Evolutionary conservation across 2,888 invertebrate species (phyloP), one percentile per base, ranked within the genome.

Genomic region (Ectemnius continuus): DNA sequence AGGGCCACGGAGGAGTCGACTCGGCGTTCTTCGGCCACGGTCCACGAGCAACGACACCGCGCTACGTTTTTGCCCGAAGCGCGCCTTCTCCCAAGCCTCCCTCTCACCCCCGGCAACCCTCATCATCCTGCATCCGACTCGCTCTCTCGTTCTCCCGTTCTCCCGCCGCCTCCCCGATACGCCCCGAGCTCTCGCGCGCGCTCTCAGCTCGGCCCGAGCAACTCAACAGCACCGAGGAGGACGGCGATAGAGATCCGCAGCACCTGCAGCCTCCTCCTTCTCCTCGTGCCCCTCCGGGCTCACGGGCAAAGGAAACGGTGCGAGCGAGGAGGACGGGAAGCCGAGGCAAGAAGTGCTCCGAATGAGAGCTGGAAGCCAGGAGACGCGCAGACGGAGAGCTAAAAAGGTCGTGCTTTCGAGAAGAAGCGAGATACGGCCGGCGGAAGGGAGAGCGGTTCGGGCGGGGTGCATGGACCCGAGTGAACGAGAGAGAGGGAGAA

Each of bases 31-130:
- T 67, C 66, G 77, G 76, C 76, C 74, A 79, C 70, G 79, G 79
- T 81, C 82, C 76, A 81, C 83, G 78, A 83, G 76, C 78, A 79
- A 83, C 81, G 81, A 83, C 83, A 81, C 81, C 75, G 70, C 68
- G 79, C 80, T 82, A 76, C 79, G 83, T 85, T 84, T 84, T 84
- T 82, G 82, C 85, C 76, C 78, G 76, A 68, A 79, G 73, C 78
- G 62, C 52, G 67, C 63, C 73, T 57, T 62, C 68, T 58, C 65
- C 66, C 70, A 69, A 59, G 60, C 20, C 60, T 23, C 57, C 59
- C 66, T 68, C 70, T 61, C 28, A 65, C 61, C 59, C 45, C 60
- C 63, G 57, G 14, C 36, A 36, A 36, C 36, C 36, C 36, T 36
- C 36, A 0, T 36, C 36, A 36, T 36, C 11, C 36, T 6, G 8